Percentiles rank a stretch among this genome's conserved stretches.
phyloP scores from a whole-genome alignment of 64 coral and sea anemone genomes.

The Dendronephthya gigantea region DNA sequence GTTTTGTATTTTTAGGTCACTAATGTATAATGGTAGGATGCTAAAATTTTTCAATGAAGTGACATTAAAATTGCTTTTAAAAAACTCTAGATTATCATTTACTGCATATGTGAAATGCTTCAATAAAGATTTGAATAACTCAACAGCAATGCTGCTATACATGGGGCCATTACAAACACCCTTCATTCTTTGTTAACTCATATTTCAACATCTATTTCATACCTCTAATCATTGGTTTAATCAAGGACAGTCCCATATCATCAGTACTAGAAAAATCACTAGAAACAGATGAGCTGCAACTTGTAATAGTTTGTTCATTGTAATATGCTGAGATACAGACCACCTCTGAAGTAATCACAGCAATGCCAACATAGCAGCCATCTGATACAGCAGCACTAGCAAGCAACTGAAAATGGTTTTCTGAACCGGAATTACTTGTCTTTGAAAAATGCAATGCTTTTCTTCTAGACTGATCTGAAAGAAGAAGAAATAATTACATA shows the following conservation, averaged over 20 bases:
- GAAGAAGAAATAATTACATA: not conserved
- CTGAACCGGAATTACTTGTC: not conserved
- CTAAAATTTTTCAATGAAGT: too few relatives aligned
- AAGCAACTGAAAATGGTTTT: not conserved
- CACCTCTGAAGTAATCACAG: constrained; percentile 43
- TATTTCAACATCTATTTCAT: too few relatives aligned
- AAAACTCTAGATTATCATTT: too few relatives aligned
- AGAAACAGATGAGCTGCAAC: constrained; percentile 50
- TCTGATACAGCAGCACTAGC: constrained; percentile 31
- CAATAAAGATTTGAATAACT: too few relatives aligned
- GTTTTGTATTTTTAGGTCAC: not conserved
- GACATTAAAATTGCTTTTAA: too few relatives aligned
- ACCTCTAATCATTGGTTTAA: constrained; percentile 95
- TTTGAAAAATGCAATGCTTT: not conserved
- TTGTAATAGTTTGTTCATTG: constrained; percentile 22
- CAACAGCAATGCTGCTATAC: too few relatives aligned
- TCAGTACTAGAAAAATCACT: constrained; percentile 44
- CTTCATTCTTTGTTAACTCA: too few relatives aligned
- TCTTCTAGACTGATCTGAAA: constrained; percentile 7
- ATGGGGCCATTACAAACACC: too few relatives aligned
- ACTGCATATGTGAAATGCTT: too few relatives aligned
- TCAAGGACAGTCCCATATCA: constrained; percentile 60
- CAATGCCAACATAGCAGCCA: constrained; percentile 65
- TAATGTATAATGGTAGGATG: not conserved
- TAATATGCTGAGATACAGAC: constrained; percentile 62